These are phyloP conservation scores for Microtus oregoni DNA, from an alignment of 2,113 vertebrate genomes.

Conservation along the genomic window DNA sequence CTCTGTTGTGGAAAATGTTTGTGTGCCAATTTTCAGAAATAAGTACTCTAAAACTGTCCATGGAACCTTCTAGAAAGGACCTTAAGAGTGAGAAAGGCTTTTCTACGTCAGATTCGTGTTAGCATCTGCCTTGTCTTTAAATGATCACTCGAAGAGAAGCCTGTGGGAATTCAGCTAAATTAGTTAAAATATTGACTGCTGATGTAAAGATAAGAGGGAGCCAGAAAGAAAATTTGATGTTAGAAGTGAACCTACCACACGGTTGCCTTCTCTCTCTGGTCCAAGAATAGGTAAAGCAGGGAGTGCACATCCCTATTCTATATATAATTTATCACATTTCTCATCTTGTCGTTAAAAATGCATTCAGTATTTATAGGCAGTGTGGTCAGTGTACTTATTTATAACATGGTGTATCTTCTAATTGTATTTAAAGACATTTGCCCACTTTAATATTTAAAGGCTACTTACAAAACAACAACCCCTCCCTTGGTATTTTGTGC, in stretches of 20 bases:
- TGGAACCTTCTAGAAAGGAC: slow-evolving; percentile 79
- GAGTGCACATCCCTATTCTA: neutral
- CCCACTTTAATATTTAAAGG: slow-evolving; percentile 65
- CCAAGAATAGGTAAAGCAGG: slow-evolving; percentile 20
- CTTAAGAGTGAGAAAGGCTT: slow-evolving; percentile 77
- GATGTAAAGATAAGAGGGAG: slow-evolving; percentile 5
- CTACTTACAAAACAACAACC: slow-evolving; percentile 16
- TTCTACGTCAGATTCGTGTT: neutral
- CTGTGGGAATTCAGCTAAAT: slow-evolving; percentile 30
- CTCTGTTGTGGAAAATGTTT: slow-evolving; percentile 70
- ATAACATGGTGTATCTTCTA: slow-evolving; percentile 44
- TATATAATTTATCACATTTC: slow-evolving; percentile 29
- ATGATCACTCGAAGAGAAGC: neutral
- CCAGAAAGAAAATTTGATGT: neutral
- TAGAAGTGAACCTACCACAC: slow-evolving; percentile 35
- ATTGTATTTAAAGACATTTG: slow-evolving; percentile 50
- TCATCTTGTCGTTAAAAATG: slow-evolving; percentile 48
- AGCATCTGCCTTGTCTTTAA: slow-evolving; percentile 48
- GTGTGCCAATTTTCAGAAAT: slow-evolving; percentile 81
- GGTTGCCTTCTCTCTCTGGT: neutral
- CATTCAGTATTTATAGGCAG: slow-evolving; percentile 41
- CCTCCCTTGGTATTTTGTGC: neutral
- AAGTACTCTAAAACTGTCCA: slow-evolving; percentile 80
- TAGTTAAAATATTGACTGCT: neutral
- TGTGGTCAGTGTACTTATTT: slow-evolving; percentile 52